Base-by-base conservation (phyloP, 2,113 vertebrate species). In the Seriola quinqueradiata region DNA sequence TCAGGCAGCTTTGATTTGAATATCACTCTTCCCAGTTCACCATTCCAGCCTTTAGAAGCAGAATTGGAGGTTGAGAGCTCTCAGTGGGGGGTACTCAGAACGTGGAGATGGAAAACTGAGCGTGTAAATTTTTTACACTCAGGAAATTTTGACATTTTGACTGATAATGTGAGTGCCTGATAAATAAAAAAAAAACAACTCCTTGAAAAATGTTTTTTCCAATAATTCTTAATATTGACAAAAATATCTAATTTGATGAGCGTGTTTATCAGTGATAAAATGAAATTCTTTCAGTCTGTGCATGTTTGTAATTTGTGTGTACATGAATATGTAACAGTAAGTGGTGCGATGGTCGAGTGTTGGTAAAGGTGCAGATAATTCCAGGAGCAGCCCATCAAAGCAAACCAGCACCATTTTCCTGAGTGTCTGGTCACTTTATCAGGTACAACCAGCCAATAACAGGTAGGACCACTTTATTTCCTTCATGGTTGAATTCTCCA, bases 1-100 rank as follows among this genome's bases (percentile, higher is more conserved):
- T 70, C 83, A 68, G 77, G 81, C 80, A 77, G 88, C 87, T 89
- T 87, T 84, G 81, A 92, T 92, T 92, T 92, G 84, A 92, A 89
- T 89, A 83, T 86, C 77, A 83, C 81, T 90, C 87, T 44, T 87
- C 86, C 83, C 85, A 83, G 78, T 90, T 87, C 83, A 86, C 67
- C 78, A 83, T 80, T 85, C 67, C 46, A 83, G 73, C 75, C 68
- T 82, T 90, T 75, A 75, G 58, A 88, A 82, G 88, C 83, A 70
- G 89, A 77, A 81, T 66, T 79, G 90, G 82, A 87, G 85, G 84
- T 82, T 69, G 84, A 92, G 89, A 80, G 87, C 90, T 89, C 92
- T 92, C 88, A 82, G 82, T n/a, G 42, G 82, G 82, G 75, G 82
- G 65, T 57, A 88, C 85, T 83, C 72, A 67, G 79, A 84, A 83